A percentile compares a stretch with the other conserved stretches of the same genome.
Conservation (phyloP, 2,888 invertebrate species). For the Archips crataeganus region DNA sequence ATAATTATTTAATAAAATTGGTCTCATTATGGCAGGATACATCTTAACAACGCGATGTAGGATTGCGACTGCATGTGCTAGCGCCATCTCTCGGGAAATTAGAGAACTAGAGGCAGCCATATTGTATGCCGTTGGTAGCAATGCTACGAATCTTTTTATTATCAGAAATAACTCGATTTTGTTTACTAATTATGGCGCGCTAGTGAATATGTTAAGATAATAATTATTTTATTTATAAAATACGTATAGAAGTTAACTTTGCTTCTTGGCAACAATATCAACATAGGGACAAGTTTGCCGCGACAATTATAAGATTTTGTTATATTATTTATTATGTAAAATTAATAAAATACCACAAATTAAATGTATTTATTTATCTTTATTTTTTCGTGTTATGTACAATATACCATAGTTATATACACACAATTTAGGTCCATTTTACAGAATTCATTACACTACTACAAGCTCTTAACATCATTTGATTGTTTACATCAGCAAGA, state of each 20-base stretch:
- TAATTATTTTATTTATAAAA: no score
- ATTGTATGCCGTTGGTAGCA: no score
- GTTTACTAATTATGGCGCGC: no score
- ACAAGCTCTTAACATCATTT: slow-evolving; percentile 52
- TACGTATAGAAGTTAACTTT: no score
- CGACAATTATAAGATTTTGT: no score
- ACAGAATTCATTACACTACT: slow-evolving; percentile 54
- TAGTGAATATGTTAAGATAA: no score
- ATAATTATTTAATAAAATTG: not conserved
- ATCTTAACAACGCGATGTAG: slow-evolving; percentile 3
- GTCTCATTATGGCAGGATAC: slow-evolving; percentile 1
- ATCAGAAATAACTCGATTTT: no score
- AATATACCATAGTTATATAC: slow-evolving; percentile 74
- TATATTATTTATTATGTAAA: no score
- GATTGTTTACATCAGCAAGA: slow-evolving; percentile 26
- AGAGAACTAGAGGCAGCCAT: not conserved
- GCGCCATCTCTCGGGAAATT: slow-evolving; percentile 20
- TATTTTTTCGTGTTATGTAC: slow-evolving; percentile 71
- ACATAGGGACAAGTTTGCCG: no score
- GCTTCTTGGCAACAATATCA: no score
- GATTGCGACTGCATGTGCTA: not conserved
- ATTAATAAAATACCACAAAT: slow-evolving; percentile 16
- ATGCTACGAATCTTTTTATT: no score
- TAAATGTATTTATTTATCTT: slow-evolving; percentile 47
- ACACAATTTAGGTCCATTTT: slow-evolving; percentile 79